phyloP scores from a whole-genome alignment of 2,888 invertebrate genomes.

The Limenitis camilla region DNA sequence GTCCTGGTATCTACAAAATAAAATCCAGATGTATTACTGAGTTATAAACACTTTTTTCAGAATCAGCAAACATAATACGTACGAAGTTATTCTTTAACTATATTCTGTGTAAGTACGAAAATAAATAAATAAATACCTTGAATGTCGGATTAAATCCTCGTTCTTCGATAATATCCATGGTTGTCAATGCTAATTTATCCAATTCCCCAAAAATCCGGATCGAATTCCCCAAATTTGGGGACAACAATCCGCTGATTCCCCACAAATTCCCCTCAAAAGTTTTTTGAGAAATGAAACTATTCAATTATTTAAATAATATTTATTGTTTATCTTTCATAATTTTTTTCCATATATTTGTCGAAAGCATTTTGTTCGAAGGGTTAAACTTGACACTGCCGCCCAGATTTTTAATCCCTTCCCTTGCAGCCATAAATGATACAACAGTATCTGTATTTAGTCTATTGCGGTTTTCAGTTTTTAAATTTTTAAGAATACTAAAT shows the following conservation, averaged over 20 bases:
- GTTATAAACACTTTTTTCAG: constrained; percentile 9
- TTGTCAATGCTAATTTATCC: too few species aligned
- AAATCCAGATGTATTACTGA: constrained; percentile 16
- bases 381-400: background rate
- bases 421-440: background rate
- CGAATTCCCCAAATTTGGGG: too few species aligned
- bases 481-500: background rate
- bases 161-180: too few species aligned
- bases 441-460: background rate
- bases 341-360: too few species aligned
- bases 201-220: too few species aligned
- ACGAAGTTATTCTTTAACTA: too few species aligned
- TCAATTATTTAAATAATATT: too few species aligned
- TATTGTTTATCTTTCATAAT: too few species aligned
- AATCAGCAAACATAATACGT: background rate
- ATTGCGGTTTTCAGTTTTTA: background rate
- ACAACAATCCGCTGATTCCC: too few species aligned
- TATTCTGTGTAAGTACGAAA: background rate
- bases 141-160: constrained; percentile 32
- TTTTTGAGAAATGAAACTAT: too few species aligned
- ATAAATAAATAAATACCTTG: constrained; percentile 21
- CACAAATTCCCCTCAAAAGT: too few species aligned
- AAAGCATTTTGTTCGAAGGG: background rate
- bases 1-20: constrained; percentile 27
- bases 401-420: background rate